A percentile compares a stretch with the other conserved stretches of the same genome.
These are phyloP conservation scores for Beris morrisii DNA, from an alignment of 2,888 invertebrate genomes.

Conservation along the genomic window DNA sequence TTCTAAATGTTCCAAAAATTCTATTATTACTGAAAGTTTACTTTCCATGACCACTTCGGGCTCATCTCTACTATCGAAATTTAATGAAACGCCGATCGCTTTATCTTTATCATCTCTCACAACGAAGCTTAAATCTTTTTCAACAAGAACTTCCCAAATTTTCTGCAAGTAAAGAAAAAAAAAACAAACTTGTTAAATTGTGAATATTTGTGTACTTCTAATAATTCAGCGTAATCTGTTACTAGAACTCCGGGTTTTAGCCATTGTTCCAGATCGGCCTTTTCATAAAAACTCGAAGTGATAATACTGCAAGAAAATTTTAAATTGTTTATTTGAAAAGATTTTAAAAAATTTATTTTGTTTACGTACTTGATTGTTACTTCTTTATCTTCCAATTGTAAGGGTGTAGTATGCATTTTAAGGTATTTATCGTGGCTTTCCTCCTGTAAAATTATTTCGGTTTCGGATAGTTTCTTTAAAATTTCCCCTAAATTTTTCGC, in stretches of 20 bases:
- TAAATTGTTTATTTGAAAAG: not conserved
- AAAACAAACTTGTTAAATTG: no score
- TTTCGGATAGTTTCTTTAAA: conserved; percentile 61
- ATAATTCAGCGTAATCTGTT: conserved; percentile 65
- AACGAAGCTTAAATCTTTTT: conserved; percentile 74
- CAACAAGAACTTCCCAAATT: conserved; percentile 71
- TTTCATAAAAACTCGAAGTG: conserved; percentile 80
- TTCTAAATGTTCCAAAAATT: conserved; percentile 77
- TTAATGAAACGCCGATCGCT: conserved; percentile 71
- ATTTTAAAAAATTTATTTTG: not conserved
- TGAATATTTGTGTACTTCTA: no score
- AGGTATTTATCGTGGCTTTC: conserved; percentile 50
- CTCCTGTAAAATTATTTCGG: conserved; percentile 45
- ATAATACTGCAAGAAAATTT: conserved; percentile 66
- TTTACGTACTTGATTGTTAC: conserved; percentile 69
- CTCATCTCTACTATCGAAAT: conserved; percentile 80
- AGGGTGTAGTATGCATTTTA: conserved; percentile 49
- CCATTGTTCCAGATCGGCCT: conserved; percentile 83
- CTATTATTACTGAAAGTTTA: conserved; percentile 72
- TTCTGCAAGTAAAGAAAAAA: conserved; percentile 47
- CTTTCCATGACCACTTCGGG: conserved; percentile 71
- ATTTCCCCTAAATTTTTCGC: conserved; percentile 72
- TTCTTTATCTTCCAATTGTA: conserved; percentile 62
- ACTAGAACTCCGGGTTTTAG: conserved; percentile 68
- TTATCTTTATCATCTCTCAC: conserved; percentile 61